Evolutionary conservation across 2,113 vertebrate genomes (phyloP).

Genomic region (Tragulus kanchil): DNA sequence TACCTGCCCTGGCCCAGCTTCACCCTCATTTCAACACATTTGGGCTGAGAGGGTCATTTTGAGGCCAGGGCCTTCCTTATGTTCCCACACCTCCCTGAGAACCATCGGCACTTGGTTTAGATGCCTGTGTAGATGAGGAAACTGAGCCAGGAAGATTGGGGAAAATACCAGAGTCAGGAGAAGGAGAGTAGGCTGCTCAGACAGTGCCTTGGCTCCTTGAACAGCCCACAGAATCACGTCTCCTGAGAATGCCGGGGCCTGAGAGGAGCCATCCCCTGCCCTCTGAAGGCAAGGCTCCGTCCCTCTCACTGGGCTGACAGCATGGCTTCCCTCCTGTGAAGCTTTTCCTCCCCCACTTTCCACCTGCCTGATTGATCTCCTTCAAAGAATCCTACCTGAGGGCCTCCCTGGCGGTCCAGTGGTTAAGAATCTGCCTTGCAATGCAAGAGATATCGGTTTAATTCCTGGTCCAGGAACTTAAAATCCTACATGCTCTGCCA

Average conservation of each 20-base stretch:
- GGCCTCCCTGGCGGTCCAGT: no score
- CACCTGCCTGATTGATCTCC: conserved; percentile 30
- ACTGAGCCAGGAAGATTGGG: neutral
- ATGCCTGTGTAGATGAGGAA: conserved; percentile 11
- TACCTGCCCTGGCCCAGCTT: neutral
- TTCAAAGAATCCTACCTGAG: conserved; percentile 37
- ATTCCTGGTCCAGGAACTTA: no score
- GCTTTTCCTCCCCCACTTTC: neutral
- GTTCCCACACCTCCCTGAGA: neutral
- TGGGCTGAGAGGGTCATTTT: neutral
- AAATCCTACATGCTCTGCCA: no score
- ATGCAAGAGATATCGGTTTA: no score
- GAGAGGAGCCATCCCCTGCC: neutral
- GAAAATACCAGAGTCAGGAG: neutral
- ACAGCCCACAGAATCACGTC: neutral
- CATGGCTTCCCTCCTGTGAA: neutral
- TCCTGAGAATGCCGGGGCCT: neutral
- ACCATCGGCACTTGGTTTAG: neutral
- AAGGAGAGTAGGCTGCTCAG: neutral
- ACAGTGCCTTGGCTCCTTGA: neutral
- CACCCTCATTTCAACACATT: conserved; percentile 70
- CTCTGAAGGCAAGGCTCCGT: neutral
- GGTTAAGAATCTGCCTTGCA: no score
- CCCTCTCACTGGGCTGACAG: neutral
- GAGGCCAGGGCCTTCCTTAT: neutral